Conservation (phyloP, 2,888 invertebrate species). For the Barypeithes pellucidus region DNA sequence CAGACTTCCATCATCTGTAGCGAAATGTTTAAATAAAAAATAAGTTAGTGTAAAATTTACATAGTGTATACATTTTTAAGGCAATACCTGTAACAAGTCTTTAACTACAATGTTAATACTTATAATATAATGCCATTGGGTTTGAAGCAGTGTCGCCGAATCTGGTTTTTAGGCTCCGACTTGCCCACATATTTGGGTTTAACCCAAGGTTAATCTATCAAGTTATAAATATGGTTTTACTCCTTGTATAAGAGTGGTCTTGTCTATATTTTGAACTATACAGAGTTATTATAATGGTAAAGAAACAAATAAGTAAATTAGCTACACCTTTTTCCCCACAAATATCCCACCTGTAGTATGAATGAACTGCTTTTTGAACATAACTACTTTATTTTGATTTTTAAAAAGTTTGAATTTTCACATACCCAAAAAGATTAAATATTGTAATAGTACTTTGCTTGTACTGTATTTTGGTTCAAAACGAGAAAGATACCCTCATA, state of each 20-base stretch:
- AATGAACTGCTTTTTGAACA: no score
- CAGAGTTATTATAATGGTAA: no score
- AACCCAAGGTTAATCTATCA: background rate
- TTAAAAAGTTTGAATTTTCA: no score
- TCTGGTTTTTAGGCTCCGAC: background rate
- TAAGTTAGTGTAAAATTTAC: slow-evolving; percentile 48
- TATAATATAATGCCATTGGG: slow-evolving; percentile 30
- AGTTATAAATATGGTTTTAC: background rate
- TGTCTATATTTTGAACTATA: background rate
- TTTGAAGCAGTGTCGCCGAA: background rate
- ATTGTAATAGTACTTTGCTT: background rate
- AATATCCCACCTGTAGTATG: no score
- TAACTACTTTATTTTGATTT: no score
- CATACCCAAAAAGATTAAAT: no score
- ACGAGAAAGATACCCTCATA: background rate
- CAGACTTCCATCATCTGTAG: slow-evolving; percentile 57
- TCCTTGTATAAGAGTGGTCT: background rate
- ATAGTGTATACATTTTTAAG: slow-evolving; percentile 32
- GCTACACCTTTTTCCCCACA: no score
- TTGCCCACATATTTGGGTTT: background rate
- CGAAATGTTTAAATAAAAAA: slow-evolving; percentile 52
- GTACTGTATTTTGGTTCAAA: background rate
- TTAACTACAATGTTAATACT: slow-evolving; percentile 15
- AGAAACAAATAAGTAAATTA: no score
- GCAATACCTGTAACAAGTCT: slow-evolving; percentile 27